Conservation (phyloP, 1,140 invertebrate species). For the Drosophila ercepeae region DNA sequence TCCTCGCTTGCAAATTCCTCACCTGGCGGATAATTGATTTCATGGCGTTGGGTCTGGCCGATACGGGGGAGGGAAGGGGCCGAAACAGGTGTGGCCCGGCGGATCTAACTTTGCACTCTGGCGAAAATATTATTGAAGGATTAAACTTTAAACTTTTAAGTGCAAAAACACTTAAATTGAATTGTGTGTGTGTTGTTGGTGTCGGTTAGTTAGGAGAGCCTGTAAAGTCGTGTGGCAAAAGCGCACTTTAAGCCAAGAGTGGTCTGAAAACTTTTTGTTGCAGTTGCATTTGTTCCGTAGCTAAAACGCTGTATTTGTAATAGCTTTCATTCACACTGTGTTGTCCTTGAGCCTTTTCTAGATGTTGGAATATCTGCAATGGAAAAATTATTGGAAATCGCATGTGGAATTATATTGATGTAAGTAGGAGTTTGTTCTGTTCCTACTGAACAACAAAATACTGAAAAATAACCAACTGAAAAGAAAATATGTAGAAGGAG, state of each 20-base stretch:
- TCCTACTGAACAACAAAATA: too few species aligned
- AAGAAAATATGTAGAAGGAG: constrained; percentile 10
- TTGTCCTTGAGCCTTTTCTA: neutral
- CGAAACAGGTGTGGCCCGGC: constrained; percentile 19
- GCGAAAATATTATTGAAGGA: constrained; percentile 79
- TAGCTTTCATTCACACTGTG: constrained; percentile 8
- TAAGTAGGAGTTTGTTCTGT: too few species aligned
- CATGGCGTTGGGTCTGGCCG: neutral
- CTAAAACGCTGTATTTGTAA: constrained; percentile 59
- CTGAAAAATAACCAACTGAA: constrained; percentile 9
- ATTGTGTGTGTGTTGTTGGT: constrained; percentile 52
- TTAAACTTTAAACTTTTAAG: constrained; percentile 81
- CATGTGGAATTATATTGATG: too few species aligned
- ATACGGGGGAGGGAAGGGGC: neutral
- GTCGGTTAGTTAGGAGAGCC: constrained; percentile 25
- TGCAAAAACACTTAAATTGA: constrained; percentile 78
- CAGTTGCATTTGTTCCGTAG: constrained; percentile 49
- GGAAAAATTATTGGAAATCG: too few species aligned
- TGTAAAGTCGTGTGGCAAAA: constrained; percentile 44
- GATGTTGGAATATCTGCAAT: neutral
- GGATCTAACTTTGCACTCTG: constrained; percentile 69
- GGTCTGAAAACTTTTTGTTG: constrained; percentile 66
- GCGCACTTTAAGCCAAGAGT: constrained; percentile 62
- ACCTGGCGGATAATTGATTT: constrained; percentile 63
- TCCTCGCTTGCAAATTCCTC: constrained; percentile 5